phyloP scores from a whole-genome alignment of 2,888 invertebrate genomes.

The Thecophora atra region DNA sequence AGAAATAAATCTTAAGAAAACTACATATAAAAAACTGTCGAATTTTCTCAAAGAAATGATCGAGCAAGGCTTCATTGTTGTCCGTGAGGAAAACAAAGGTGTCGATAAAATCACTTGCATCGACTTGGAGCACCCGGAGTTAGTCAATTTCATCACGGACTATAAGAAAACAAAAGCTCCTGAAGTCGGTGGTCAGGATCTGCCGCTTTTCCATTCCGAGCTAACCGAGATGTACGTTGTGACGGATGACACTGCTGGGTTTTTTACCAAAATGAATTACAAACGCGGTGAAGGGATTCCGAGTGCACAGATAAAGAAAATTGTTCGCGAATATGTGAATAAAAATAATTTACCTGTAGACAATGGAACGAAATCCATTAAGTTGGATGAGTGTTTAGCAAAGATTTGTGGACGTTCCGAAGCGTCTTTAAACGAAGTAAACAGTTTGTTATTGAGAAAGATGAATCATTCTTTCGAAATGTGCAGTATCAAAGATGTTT shows the following conservation, averaged over 20 bases:
- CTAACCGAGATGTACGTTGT: conserved; percentile 63
- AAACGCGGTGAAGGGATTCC: conserved; percentile 73
- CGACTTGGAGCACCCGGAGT: conserved; percentile 71
- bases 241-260: conserved; percentile 59
- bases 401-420: conserved; percentile 53
- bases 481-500: conserved; percentile 63
- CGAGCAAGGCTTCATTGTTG: conserved; percentile 72
- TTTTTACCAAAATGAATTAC: conserved; percentile 63
- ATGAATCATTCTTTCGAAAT: conserved; percentile 70
- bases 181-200: conserved; percentile 46
- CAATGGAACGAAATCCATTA: conserved; percentile 57
- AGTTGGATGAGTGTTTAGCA: conserved; percentile 58
- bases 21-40: conserved; percentile 87
- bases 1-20: conserved; percentile 84
- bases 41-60: conserved; percentile 84
- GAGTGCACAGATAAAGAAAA: conserved; percentile 72
- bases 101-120: conserved; percentile 80
- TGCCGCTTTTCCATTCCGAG: conserved; percentile 61
- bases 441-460: conserved; percentile 71
- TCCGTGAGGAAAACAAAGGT: conserved; percentile 78
- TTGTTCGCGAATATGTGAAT: conserved; percentile 78
- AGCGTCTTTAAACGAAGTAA: conserved; percentile 76
- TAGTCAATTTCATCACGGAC: conserved; percentile 65
- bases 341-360: conserved; percentile 70
- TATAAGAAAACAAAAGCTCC: conserved; percentile 46